These are phyloP conservation scores for Macrocentrus cingulum DNA, from an alignment of 1,140 invertebrate genomes.

Conservation along the genomic window DNA sequence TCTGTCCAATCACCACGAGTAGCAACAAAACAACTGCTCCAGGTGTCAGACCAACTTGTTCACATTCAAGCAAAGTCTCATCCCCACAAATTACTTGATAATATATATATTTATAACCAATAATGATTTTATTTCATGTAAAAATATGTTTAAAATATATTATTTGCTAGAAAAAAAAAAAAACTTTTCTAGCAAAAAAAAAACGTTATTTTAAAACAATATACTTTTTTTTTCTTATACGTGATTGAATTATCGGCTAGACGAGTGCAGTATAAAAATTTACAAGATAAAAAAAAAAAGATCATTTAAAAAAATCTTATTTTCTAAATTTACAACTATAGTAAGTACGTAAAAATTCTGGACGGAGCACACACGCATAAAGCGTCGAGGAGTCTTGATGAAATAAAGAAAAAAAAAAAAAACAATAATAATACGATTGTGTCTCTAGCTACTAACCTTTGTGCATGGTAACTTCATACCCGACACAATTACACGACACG, in stretches of 20 bases:
- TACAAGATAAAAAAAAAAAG: no score
- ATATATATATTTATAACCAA: background rate
- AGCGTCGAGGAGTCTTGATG: constrained; percentile 3
- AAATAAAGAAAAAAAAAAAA: background rate
- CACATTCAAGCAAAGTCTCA: constrained; percentile 53
- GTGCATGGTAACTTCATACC: constrained; percentile 16
- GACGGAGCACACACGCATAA: constrained; percentile 5
- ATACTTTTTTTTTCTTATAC: no score
- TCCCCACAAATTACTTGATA: constrained; percentile 36
- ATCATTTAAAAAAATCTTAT: no score
- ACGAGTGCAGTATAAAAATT: no score
- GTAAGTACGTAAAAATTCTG: constrained; percentile 16
- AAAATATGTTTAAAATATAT: no score
- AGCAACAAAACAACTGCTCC: constrained; percentile 29
- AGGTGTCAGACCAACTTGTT: constrained; percentile 37
- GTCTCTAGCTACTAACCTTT: constrained; percentile 12
- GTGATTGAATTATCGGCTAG: no score
- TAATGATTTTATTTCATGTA: no score
- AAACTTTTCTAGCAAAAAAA: no score
- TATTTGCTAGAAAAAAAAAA: no score
- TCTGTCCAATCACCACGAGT: constrained; percentile 56
- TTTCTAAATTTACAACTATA: background rate
- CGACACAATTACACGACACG: constrained; percentile 1
- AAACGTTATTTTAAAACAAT: no score
- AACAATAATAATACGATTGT: constrained; percentile 6